These are phyloP conservation scores for Otolemur garnettii DNA, from an alignment of 2,113 vertebrate genomes.

Conservation along the genomic window DNA sequence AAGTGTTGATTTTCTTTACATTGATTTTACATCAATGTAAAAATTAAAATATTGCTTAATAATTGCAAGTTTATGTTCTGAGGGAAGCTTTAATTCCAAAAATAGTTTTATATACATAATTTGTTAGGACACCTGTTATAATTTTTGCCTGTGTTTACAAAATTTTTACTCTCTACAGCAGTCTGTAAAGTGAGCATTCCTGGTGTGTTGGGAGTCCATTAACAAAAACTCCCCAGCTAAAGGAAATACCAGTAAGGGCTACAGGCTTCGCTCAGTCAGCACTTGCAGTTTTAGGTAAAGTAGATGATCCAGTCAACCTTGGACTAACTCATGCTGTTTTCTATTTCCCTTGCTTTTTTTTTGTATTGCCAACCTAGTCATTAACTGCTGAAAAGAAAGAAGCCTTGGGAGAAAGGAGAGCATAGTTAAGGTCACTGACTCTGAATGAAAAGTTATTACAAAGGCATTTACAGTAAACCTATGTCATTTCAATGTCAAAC, in stretches of 20 bases:
- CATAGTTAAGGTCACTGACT: background rate
- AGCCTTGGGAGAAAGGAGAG: constrained; percentile 4
- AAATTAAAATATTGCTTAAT: constrained; percentile 5
- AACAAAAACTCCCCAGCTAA: background rate
- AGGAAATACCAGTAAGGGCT: background rate
- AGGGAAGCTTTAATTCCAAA: background rate
- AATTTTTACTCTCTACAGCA: background rate
- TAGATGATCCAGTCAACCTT: constrained; percentile 16
- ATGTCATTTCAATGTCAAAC: background rate
- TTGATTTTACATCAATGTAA: constrained; percentile 20
- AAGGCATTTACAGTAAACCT: background rate
- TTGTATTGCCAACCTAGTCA: constrained; percentile 40
- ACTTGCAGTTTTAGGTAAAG: constrained; percentile 39
- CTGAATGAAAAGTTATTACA: background rate
- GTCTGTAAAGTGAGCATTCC: background rate
- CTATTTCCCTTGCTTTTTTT: constrained; percentile 31
- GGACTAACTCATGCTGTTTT: constrained; percentile 58
- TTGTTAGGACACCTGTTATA: background rate
- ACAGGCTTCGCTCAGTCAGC: background rate
- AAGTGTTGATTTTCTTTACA: background rate
- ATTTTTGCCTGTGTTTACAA: background rate
- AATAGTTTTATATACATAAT: background rate
- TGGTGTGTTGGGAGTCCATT: background rate
- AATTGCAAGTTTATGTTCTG: background rate
- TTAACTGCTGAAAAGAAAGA: constrained; percentile 53